Conservation (phyloP, 2,113 vertebrate genomes). For the Passerina amoena region DNA sequence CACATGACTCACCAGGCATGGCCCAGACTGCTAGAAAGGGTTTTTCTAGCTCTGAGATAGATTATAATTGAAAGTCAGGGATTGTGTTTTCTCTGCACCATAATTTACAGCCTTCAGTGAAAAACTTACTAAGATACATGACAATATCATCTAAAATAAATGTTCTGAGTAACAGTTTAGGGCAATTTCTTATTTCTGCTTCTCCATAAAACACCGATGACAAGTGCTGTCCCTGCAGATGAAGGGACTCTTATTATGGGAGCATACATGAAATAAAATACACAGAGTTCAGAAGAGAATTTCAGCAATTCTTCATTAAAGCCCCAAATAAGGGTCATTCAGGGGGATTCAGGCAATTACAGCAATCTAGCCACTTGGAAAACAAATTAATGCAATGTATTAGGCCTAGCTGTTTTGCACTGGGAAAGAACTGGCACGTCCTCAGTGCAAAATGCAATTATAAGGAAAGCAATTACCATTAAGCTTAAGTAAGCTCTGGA, state of each 20-base stretch:
- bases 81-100: neutral
- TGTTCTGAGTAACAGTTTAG: neutral
- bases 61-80: neutral
- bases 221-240: neutral
- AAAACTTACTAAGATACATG: neutral
- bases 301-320: neutral
- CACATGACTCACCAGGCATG: neutral
- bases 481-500: neutral
- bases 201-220: neutral
- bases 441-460: neutral
- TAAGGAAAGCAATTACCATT: neutral
- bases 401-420: neutral
- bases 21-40: neutral
- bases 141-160: neutral
- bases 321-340: neutral
- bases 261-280: neutral
- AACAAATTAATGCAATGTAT: neutral
- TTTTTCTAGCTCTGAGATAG: rapidly evolving
- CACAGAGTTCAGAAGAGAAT: neutral
- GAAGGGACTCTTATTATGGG: neutral
- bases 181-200: neutral
- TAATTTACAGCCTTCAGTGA: neutral
- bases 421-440: neutral
- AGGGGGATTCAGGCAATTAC: neutral
- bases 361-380: neutral